Conservation (phyloP, 2,888 invertebrate species). For the Pheosia tremula region DNA sequence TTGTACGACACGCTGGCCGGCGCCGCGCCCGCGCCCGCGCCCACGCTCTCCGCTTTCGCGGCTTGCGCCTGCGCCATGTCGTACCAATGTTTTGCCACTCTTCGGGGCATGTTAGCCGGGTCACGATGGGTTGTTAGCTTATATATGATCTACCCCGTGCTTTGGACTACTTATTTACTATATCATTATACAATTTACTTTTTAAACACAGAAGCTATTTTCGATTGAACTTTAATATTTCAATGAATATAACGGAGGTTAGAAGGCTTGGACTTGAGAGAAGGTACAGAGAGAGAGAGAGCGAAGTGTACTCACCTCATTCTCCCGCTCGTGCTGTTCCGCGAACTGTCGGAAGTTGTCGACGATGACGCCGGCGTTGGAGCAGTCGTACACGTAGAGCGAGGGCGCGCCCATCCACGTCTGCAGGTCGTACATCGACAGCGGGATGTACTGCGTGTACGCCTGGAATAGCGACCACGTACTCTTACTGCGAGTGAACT, state of each 20-base stretch:
- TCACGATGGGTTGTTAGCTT: too few relatives aligned
- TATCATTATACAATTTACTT: too few relatives aligned
- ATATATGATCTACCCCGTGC: too few relatives aligned
- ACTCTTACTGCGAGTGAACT: too few relatives aligned
- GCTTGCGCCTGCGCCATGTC: slow-evolving; percentile 34
- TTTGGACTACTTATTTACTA: too few relatives aligned
- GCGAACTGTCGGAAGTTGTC: slow-evolving; percentile 96
- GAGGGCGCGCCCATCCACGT: slow-evolving; percentile 99
- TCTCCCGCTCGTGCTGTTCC: slow-evolving; percentile 93
- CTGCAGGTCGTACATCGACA: slow-evolving; percentile 99
- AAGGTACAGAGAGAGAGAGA: background rate
- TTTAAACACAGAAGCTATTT: too few relatives aligned
- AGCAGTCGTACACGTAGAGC: slow-evolving; percentile 99
- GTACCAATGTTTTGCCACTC: background rate
- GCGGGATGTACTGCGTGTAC: slow-evolving; percentile 99
- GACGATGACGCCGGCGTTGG: slow-evolving; percentile 98
- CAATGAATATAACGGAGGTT: too few relatives aligned
- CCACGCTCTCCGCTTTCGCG: slow-evolving; percentile 10
- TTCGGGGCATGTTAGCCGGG: background rate
- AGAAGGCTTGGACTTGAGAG: too few relatives aligned
- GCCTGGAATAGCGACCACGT: slow-evolving; percentile 82
- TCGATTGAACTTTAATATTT: too few relatives aligned
- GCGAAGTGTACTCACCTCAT: slow-evolving; percentile 49
- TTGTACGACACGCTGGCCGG: slow-evolving; percentile 85
- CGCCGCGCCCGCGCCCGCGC: slow-evolving; percentile 34